These are phyloP conservation scores for Xenopus petersii DNA, from an alignment of 2,797 vertebrate species.

Conservation along the genomic window DNA sequence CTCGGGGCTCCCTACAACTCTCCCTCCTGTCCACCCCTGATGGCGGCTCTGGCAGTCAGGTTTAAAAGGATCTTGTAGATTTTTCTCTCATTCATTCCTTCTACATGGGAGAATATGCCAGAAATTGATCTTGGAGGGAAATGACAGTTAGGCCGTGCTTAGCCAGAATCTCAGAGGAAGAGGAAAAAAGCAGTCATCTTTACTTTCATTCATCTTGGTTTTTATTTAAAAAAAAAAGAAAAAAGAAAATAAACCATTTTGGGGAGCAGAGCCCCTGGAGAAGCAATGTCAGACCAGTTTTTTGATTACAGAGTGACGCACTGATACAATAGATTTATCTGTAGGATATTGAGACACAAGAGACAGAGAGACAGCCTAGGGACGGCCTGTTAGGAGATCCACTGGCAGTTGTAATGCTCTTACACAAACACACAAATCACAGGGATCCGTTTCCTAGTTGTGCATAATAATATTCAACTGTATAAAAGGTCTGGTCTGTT, in stretches of 20 bases:
- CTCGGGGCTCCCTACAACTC: too few species aligned
- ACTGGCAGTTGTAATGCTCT: neutral
- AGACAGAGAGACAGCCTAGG: neutral
- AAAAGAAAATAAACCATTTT: constrained; percentile 5
- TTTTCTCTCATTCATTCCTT: too few species aligned
- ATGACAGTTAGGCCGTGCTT: too few species aligned
- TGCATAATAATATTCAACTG: neutral
- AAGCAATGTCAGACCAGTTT: constrained; percentile 33
- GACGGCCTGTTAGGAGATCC: constrained; percentile 9
- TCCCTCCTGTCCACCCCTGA: too few species aligned
- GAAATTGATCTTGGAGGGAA: too few species aligned
- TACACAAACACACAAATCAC: neutral
- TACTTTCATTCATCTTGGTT: constrained; percentile 19
- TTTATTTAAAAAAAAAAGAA: constrained; percentile 15
- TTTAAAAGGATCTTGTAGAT: too few species aligned
- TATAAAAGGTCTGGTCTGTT: constrained; percentile 5
- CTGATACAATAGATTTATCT: constrained; percentile 35
- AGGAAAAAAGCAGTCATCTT: neutral
- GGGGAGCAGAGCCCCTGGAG: constrained; percentile 11
- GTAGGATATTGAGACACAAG: constrained; percentile 34
- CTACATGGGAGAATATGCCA: too few species aligned
- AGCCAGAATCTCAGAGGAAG: too few species aligned
- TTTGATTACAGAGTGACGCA: constrained; percentile 34
- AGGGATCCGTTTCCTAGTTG: constrained; percentile 1
- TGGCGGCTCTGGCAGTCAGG: too few species aligned